Evolutionary conservation across 2,888 invertebrate genomes (phyloP), one percentile per base, ranked within the genome.

Genomic region (Lissocephala sabroskyi): DNA sequence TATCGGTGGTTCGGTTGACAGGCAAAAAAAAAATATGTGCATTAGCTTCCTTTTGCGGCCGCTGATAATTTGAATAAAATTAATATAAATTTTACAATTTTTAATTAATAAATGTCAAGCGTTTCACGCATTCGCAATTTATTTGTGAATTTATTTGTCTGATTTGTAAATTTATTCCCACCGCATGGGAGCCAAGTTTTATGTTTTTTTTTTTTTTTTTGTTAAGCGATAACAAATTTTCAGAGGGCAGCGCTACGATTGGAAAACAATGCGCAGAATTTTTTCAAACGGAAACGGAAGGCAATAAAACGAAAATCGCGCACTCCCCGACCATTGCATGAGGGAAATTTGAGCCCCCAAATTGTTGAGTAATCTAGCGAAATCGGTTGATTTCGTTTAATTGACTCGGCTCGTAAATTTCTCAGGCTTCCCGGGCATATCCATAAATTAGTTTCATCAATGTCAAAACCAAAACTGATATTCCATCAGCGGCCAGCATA

Each of bases 21-120:
- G 17, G 45, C 53, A 64, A 59, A 63, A 61, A 66, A 64, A 65
- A 74, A 74, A 70, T 62, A 74, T 70, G 70, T 56, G 71, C 70
- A 74, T 71, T 70, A 67, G 75, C 70, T 70, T 70, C 70, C 70
- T 74, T 74, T 67, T 17, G 19, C 32, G 59, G 67, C 56, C 48
- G 59, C 56, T 80, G 80, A 79, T 77, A 79, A 81, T 79, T 78
- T 81, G 80, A 80, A 81, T 80, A 79, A 81, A 81, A 79, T 81
- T 79, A 78, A 81, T 78, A 80, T 79, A 80, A 73, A 80, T 79
- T 80, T 64, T 59, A 55, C 56, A 61, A 53, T 65, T 81, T 79
- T 80, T 80, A 81, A 80, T 80, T 80, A 81, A 80, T 79, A 81
- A 78, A 74, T 70, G 79, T 81, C 81, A 81, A 78, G 65, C 66